Evolutionary conservation across 2,888 invertebrate species (phyloP), one percentile per base, ranked within the genome.

Genomic region (Folsomia candida): DNA sequence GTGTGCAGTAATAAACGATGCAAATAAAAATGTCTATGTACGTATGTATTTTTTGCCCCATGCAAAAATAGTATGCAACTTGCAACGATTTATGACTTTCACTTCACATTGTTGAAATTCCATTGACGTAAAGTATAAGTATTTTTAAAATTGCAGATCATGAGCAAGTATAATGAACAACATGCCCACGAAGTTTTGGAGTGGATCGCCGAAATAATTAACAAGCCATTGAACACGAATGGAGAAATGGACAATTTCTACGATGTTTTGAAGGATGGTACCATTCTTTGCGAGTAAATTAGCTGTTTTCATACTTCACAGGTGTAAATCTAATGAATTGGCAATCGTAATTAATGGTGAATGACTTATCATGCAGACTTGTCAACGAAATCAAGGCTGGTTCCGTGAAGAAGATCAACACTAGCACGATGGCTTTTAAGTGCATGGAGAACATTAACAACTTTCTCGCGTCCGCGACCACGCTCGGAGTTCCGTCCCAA

Each of bases 371-470:
- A 24, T 60, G 24, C 85, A 94, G 94, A 83, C 84, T 97, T 81
- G 92, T 90, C 27, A 97, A 97, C 85, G 87, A 87, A 78, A 88
- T 97, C 81, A 89, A 94, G 83, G 89, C 92, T 0, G 92, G 91
- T 59, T 88, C 89, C 67, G 90, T 98, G 70, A 96, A 94, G 86
- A 96, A 95, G 85, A 89, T 97, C 80, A 97, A 97, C 84, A 89
- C 89, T 80, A 91, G 91, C 71, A 89, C 89, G 82, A 91, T 94
- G 90, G 95, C 93, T 72, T 98, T 97, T 85, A 97, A 97, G 83
- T 95, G 95, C 85, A 98, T 98, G 97, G 97, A 98, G 85, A 98
- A 98, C 84, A 97, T 98, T 81, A 94, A 95, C 84, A 92, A 91
- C 27, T 97, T 97, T 85, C 85, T 95, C 72, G 92, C 91, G 78